A percentile compares a stretch with the other conserved stretches of the same genome.
Conservation (phyloP, 2,888 invertebrate genomes). For the Apamea epomidion region DNA sequence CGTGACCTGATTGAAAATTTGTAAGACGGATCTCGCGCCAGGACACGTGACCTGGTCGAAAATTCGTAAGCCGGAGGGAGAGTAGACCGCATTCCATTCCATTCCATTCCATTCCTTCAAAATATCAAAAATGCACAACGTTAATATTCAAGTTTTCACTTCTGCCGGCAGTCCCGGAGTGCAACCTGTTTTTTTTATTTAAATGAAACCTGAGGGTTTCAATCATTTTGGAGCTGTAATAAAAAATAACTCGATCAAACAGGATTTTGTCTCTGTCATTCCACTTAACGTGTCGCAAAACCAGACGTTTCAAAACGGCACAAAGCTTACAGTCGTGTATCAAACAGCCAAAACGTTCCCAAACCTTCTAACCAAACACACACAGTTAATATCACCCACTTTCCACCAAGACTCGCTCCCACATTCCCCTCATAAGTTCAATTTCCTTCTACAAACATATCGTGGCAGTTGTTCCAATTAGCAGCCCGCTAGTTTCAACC, state of each 20-base stretch:
- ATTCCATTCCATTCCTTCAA: too few species aligned
- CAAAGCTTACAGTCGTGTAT: neutral
- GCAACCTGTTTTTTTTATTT: too few species aligned
- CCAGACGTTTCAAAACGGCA: neutral
- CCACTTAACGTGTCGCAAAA: neutral
- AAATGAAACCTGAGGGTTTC: neutral
- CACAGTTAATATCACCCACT: conserved; percentile 25
- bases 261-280: neutral
- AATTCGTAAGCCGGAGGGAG: too few species aligned
- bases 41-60: too few species aligned
- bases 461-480: conserved; percentile 66
- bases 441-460: conserved; percentile 67
- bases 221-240: neutral
- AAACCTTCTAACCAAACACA: conserved; percentile 14
- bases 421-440: conserved; percentile 54
- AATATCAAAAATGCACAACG: too few species aligned
- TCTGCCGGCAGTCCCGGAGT: too few species aligned
- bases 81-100: too few species aligned
- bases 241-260: neutral
- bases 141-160: too few species aligned
- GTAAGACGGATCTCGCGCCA: too few species aligned
- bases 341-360: conserved; percentile 2
- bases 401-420: conserved; percentile 33
- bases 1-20: too few species aligned
- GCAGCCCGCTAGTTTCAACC: conserved; percentile 60